Evolutionary conservation across 2,888 invertebrate species (phyloP).

Genomic region (Brenthis hecate): DNA sequence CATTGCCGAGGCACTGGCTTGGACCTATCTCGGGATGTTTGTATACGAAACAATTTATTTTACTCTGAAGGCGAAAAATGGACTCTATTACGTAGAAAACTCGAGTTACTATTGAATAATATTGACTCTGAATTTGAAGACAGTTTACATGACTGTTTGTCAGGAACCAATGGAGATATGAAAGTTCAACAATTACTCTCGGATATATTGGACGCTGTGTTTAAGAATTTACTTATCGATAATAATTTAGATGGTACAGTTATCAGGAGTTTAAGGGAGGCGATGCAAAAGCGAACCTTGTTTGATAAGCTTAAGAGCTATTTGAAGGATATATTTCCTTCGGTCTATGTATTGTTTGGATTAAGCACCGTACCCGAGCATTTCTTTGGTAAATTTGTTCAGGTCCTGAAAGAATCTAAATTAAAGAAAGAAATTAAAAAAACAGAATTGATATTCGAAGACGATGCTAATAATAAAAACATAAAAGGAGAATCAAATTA

Average conservation of each 20-base stretch:
- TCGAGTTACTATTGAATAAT: constrained; percentile 66
- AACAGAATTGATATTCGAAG: constrained; percentile 53
- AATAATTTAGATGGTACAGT: constrained; percentile 55
- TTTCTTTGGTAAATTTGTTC: constrained; percentile 52
- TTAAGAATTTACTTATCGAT: constrained; percentile 68
- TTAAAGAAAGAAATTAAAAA: constrained; percentile 57
- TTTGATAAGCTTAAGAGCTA: constrained; percentile 65
- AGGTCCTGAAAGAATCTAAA: constrained; percentile 54
- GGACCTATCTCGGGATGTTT: constrained; percentile 80
- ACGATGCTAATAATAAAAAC: constrained; percentile 53
- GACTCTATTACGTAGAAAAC: constrained; percentile 65
- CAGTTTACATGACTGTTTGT: constrained; percentile 73
- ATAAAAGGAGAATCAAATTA: constrained; percentile 44
- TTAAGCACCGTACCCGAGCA: constrained; percentile 55
- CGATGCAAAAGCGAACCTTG: constrained; percentile 56
- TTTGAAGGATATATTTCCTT: constrained; percentile 71
- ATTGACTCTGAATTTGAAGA: constrained; percentile 59
- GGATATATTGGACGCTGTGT: constrained; percentile 74
- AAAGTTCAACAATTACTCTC: constrained; percentile 76
- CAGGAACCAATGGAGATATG: constrained; percentile 76
- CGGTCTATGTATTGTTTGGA: constrained; percentile 63
- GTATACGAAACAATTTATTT: constrained; percentile 80
- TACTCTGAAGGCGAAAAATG: constrained; percentile 76
- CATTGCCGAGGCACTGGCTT: constrained; percentile 75
- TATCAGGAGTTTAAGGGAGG: constrained; percentile 57